These are phyloP conservation scores for Gadus chalcogrammus DNA, from an alignment of 2,113 vertebrate genomes.

Conservation along the genomic window DNA sequence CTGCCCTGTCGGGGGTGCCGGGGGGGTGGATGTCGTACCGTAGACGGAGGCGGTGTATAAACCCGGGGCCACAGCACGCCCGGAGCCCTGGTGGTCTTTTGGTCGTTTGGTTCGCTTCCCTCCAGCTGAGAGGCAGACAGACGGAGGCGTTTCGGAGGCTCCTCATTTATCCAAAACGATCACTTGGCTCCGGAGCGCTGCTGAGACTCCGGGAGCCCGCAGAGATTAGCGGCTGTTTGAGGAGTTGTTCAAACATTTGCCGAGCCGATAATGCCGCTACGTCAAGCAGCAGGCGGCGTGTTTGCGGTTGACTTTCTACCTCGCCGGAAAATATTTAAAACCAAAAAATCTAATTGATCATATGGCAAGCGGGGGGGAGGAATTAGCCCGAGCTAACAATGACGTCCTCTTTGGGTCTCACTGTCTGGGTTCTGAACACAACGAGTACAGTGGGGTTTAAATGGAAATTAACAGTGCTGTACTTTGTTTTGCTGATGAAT, in stretches of 20 bases:
- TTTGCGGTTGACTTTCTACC: constrained; percentile 58
- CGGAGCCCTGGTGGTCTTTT: constrained; percentile 86
- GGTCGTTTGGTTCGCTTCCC: constrained; percentile 79
- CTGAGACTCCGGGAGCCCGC: constrained; percentile 83
- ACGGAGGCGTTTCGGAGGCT: constrained; percentile 56
- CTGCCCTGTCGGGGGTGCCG: constrained; percentile 63
- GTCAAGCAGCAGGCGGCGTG: constrained; percentile 83
- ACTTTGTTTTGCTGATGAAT: constrained; percentile 46
- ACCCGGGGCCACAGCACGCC: constrained; percentile 80
- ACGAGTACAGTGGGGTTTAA: constrained; percentile 37
- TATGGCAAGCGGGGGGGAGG: constrained; percentile 20
- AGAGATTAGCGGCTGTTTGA: constrained; percentile 91
- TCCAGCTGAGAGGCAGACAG: constrained; percentile 84
- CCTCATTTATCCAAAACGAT: constrained; percentile 91
- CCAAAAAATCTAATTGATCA: constrained; percentile 39
- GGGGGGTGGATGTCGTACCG: neutral
- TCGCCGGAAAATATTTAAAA: constrained; percentile 26
- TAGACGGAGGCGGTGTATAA: neutral
- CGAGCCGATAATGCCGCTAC: constrained; percentile 97
- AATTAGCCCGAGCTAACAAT: constrained; percentile 39
- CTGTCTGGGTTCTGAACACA: constrained; percentile 42
- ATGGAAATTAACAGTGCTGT: constrained; percentile 54
- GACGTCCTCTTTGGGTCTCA: constrained; percentile 47
- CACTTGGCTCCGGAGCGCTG: constrained; percentile 89
- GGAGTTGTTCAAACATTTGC: constrained; percentile 95